Conservation (phyloP, 2,113 vertebrate genomes). For the Bothrops jararaca region DNA sequence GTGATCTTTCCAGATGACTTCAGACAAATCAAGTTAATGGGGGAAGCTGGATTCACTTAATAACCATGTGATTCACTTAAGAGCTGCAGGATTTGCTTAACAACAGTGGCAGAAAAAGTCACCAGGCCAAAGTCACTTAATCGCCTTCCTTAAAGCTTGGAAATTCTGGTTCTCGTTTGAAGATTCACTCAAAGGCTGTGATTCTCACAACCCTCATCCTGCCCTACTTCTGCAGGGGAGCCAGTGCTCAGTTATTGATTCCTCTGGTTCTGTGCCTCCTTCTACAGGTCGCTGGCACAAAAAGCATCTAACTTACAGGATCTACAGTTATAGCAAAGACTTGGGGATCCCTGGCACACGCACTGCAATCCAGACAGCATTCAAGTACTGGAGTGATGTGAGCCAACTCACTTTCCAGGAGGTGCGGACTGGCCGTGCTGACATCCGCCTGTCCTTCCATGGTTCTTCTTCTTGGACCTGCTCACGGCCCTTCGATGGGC, state of each 20-base stretch:
- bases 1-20: too few relatives aligned
- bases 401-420: conserved; percentile 78
- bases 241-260: too few relatives aligned
- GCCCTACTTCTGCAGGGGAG: background rate
- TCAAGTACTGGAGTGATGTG: conserved; percentile 83
- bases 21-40: too few relatives aligned
- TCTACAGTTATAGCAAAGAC: conserved; percentile 80
- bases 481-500: conserved; percentile 64
- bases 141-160: too few relatives aligned
- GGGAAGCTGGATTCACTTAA: too few relatives aligned
- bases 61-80: too few relatives aligned
- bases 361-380: conserved; percentile 74
- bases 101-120: too few relatives aligned
- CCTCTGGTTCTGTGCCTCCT: background rate
- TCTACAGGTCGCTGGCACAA: conserved; percentile 81
- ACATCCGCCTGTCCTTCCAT: conserved; percentile 84
- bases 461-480: conserved; percentile 61
- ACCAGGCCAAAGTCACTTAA: too few relatives aligned
- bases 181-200: background rate
- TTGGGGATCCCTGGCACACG: conserved; percentile 63
- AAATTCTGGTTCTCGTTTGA: background rate
- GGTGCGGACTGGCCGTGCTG: conserved; percentile 70
- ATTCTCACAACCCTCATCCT: background rate
- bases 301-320: conserved; percentile 78
- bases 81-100: too few relatives aligned